A percentile compares a stretch with the other conserved stretches of the same genome.
Conservation (phyloP, 2,113 vertebrate genomes). For the Microtus pennsylvanicus region DNA sequence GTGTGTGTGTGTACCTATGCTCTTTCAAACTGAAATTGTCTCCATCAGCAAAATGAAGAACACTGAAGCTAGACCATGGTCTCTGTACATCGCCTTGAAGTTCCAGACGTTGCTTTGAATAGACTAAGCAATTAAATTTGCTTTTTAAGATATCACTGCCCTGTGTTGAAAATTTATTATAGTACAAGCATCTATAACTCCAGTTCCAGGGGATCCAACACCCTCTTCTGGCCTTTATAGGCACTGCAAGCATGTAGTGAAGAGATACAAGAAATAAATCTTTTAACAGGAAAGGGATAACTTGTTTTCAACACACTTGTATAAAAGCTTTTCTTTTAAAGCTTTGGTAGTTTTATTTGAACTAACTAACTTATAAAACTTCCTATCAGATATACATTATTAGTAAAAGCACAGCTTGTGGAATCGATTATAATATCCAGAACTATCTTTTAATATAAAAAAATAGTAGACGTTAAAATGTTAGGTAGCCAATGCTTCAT, state of each 20-base stretch:
- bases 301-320: neutral
- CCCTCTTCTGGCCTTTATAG: neutral
- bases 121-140: neutral
- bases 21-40: neutral
- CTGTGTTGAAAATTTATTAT: neutral
- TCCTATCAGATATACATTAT: neutral
- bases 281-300: neutral
- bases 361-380: slow-evolving; percentile 5
- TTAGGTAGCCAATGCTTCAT: neutral
- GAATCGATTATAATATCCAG: neutral
- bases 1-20: neutral
- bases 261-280: neutral
- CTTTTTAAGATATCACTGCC: neutral
- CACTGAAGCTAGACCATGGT: neutral
- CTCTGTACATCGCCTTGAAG: neutral
- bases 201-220: neutral
- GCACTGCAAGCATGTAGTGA: neutral
- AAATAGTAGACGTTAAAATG: slow-evolving; percentile 11
- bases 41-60: neutral
- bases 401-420: neutral
- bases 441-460: neutral
- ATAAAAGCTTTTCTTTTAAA: neutral
- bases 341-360: neutral
- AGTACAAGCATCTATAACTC: neutral
- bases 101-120: neutral